phyloP scores from a whole-genome alignment of 2,797 vertebrate species.

The Pipistrellus nathusii region DNA sequence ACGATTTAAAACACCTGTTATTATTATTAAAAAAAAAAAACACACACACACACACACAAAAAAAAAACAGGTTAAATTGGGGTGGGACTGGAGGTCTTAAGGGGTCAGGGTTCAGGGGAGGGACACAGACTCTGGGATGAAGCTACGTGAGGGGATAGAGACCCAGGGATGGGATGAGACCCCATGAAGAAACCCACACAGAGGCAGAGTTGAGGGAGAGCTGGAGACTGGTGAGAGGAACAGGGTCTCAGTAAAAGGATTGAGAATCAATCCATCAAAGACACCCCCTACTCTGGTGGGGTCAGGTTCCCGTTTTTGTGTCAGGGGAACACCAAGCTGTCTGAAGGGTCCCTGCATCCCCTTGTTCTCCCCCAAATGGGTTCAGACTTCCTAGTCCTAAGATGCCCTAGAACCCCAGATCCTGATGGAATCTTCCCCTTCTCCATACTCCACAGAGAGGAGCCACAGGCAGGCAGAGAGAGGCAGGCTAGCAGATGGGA shows the following conservation, averaged over 20 bases:
- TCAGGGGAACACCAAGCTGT: neutral
- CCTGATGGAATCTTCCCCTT: neutral
- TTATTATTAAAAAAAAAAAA: neutral
- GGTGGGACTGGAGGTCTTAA: neutral
- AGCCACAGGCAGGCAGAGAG: neutral
- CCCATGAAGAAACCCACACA: neutral
- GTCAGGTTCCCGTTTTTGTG: neutral
- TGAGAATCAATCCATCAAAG: neutral
- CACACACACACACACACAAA: too few relatives aligned
- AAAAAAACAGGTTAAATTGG: neutral
- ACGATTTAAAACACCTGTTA: neutral
- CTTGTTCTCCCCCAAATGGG: neutral
- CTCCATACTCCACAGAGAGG: neutral
- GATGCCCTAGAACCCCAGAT: neutral
- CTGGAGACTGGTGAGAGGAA: neutral
- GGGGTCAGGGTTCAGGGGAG: neutral
- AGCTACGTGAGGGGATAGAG: neutral
- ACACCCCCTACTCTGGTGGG: neutral
- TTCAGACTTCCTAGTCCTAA: neutral
- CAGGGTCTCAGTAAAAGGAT: neutral
- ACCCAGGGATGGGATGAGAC: neutral
- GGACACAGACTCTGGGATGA: neutral
- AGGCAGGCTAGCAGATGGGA: conserved; percentile 48
- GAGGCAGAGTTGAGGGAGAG: neutral
- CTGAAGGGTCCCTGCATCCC: neutral